phyloP scores from a whole-genome alignment of 2,797 vertebrate species.

The Parauchenoglanis punctatus region DNA sequence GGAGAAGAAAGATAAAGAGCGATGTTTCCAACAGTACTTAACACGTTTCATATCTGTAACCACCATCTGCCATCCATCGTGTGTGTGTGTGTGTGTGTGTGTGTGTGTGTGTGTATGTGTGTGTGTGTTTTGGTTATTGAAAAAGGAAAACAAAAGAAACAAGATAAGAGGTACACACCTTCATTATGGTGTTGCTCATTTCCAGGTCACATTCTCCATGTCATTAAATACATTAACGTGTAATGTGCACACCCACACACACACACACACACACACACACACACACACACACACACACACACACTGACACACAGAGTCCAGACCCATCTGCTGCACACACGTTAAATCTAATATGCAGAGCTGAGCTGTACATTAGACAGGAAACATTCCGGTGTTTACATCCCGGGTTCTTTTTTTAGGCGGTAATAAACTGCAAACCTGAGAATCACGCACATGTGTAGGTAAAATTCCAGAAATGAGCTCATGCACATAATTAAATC shows the following conservation, averaged over 20 bases:
- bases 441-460: not conserved
- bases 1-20: not conserved
- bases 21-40: too few relatives aligned
- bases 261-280: not conserved
- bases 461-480: slow-evolving; percentile 1
- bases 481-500: slow-evolving; percentile 1
- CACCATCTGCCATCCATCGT: not conserved
- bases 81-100: slow-evolving; percentile 50
- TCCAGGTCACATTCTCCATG: not conserved
- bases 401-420: not conserved
- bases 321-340: not conserved
- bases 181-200: slow-evolving; percentile 2
- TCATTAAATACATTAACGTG: not conserved
- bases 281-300: slow-evolving; percentile 4
- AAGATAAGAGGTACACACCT: not conserved
- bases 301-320: not conserved
- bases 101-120: not conserved
- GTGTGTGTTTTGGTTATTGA: slow-evolving; percentile 10
- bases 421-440: not conserved
- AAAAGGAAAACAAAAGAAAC: not conserved
- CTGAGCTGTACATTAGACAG: slow-evolving; percentile 12
- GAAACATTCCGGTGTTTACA: not conserved
- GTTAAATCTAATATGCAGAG: slow-evolving; percentile 7
- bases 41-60: not conserved
- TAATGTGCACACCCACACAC: not conserved